Evolutionary conservation across 2,888 invertebrate genomes (phyloP).

Genomic region (Anarsia innoxiella): DNA sequence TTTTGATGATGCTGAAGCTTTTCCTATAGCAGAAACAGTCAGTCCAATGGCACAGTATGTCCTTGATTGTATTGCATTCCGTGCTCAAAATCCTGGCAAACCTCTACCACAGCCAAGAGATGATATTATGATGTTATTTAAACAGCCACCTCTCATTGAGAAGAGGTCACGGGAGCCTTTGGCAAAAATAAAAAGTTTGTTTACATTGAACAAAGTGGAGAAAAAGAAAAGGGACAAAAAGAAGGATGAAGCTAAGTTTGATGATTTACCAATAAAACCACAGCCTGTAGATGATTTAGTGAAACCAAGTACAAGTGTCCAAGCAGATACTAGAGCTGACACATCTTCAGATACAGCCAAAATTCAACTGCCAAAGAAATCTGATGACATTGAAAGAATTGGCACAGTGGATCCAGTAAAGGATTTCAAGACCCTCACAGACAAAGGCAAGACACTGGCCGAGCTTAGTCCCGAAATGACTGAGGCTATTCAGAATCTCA

Average conservation of each 20-base stretch:
- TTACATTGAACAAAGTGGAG: conserved; percentile 58
- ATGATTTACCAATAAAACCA: too few species aligned
- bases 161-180: conserved; percentile 58
- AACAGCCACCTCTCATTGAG: conserved; percentile 64
- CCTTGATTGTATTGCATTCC: conserved; percentile 73
- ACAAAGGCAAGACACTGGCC: conserved; percentile 40
- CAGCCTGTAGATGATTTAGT: too few species aligned
- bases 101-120: conserved; percentile 70
- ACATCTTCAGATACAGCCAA: too few species aligned
- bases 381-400: conserved; percentile 45
- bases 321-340: too few species aligned
- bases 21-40: conserved; percentile 65
- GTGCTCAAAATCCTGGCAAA: conserved; percentile 76
- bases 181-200: conserved; percentile 61
- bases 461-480: conserved; percentile 46
- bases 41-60: conserved; percentile 72
- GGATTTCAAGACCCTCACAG: conserved; percentile 72
- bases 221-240: conserved; percentile 23
- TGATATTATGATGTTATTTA: conserved; percentile 64
- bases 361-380: conserved; percentile 37
- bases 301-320: too few species aligned
- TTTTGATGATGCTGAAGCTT: conserved; percentile 63
- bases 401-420: conserved; percentile 76
- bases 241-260: conserved; percentile 17
- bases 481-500: conserved; percentile 53